These are phyloP conservation scores for Drosophila orena DNA, from an alignment of 1,140 invertebrate species.

Conservation along the genomic window DNA sequence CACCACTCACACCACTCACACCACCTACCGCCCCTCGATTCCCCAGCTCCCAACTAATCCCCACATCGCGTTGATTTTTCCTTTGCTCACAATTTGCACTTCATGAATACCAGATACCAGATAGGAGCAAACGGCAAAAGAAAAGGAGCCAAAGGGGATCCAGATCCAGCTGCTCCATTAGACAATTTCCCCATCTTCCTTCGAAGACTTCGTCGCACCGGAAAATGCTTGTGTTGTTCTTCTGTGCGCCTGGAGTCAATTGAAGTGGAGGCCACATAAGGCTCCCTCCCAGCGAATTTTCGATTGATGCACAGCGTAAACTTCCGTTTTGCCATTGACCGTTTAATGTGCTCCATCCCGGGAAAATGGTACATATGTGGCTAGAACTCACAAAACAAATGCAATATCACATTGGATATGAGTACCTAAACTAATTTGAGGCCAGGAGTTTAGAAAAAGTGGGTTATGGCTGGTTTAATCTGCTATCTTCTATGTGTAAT, in stretches of 20 bases:
- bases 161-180: conserved; percentile 64
- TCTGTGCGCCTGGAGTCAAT: conserved; percentile 16
- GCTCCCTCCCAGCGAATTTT: conserved; percentile 32
- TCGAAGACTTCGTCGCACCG: conserved; percentile 29
- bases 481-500: too few relatives aligned
- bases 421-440: neutral
- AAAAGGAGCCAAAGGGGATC: neutral
- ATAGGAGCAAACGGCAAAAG: conserved; percentile 15
- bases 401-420: too few relatives aligned
- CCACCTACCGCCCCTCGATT: conserved; percentile 5
- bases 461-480: too few relatives aligned
- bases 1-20: conserved; percentile 55
- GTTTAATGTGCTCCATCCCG: conserved; percentile 26
- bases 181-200: conserved; percentile 77
- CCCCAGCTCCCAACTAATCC: conserved; percentile 13
- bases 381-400: neutral
- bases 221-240: conserved; percentile 44
- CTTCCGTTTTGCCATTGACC: conserved; percentile 57
- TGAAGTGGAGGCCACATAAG: conserved; percentile 16
- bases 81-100: conserved; percentile 76
- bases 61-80: conserved; percentile 32
- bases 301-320: conserved; percentile 66
- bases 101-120: conserved; percentile 77
- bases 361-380: neutral
- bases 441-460: too few relatives aligned